Percentiles rank a stretch among this genome's conserved stretches.
These are phyloP conservation scores for Macrosiphum euphorbiae DNA, from an alignment of 2,888 invertebrate genomes.

Conservation along the genomic window DNA sequence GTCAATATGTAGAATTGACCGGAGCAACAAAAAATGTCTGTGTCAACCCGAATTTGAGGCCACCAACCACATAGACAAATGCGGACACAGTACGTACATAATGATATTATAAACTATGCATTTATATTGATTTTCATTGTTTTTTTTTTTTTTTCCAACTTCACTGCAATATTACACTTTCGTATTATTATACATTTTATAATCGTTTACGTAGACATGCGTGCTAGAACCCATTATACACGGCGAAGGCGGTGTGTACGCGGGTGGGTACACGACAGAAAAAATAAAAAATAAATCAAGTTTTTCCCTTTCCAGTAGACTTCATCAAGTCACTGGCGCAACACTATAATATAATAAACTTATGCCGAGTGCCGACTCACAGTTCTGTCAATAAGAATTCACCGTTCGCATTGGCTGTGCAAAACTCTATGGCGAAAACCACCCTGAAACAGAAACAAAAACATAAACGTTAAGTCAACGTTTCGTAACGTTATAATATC, in stretches of 20 bases:
- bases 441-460: neutral
- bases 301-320: neutral
- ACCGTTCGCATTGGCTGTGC: neutral
- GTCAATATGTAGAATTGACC: slow-evolving; percentile 75
- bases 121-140: slow-evolving; percentile 6
- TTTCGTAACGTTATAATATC: neutral
- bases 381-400: neutral
- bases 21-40: slow-evolving; percentile 74
- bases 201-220: slow-evolving; percentile 25
- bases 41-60: slow-evolving; percentile 81
- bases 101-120: neutral
- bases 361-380: neutral
- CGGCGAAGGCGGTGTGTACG: neutral
- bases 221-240: slow-evolving; percentile 13
- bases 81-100: slow-evolving; percentile 80
- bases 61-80: slow-evolving; percentile 88
- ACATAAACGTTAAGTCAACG: neutral
- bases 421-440: neutral
- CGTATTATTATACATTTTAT: slow-evolving; percentile 17
- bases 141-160: neutral
- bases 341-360: neutral
- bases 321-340: neutral
- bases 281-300: slow-evolving; percentile 34
- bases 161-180: neutral
- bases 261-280: too few relatives aligned